Evolutionary conservation across 2,888 invertebrate genomes (phyloP), one percentile per base, ranked within the genome.

Genomic region (Amphiduros pacificus): DNA sequence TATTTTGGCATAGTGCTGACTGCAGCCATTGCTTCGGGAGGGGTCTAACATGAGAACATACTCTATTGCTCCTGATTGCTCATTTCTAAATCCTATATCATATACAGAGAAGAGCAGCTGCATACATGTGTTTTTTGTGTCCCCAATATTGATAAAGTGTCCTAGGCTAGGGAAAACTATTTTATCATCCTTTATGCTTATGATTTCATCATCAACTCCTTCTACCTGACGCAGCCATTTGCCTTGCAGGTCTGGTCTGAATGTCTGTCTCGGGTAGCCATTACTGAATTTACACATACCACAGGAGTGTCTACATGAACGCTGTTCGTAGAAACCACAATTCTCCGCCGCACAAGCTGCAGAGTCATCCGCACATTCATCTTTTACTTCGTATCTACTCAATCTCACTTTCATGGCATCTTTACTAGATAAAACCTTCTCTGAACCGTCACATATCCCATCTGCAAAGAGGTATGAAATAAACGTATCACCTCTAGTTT

Each of bases 21-120:
- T 58, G 51, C 58, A 58, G 3, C 58, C 58, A 36, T 58, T 58
- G 27, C 50, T 51, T 24, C 49, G 50, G 17, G 50, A 22, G 22
- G 44, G 50, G n/a, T n/a, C n/a, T n/a, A n/a, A n/a, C 1, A 58
- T 31, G 17, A 50, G 48, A 9, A 58, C 36, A 36, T 28, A 51
- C 36, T 58, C 58, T 14, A 24, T 14, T 11, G 48, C 29, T 5
- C 22, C 4, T 5, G 4, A 2, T 3, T n/a, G n/a, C n/a, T n/a
- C n/a, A n/a, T n/a, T n/a, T n/a, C n/a, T n/a, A n/a, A n/a, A n/a
- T n/a, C n/a, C n/a, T n/a, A n/a, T n/a, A n/a, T n/a, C n/a, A n/a
- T n/a, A n/a, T n/a, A n/a, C n/a, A n/a, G n/a, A n/a, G n/a, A n/a
- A n/a, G n/a, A n/a, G n/a, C n/a, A n/a, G n/a, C n/a, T n/a, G n/a